Conservation (phyloP, 2,888 invertebrate genomes). For the Anarsia innoxiella region DNA sequence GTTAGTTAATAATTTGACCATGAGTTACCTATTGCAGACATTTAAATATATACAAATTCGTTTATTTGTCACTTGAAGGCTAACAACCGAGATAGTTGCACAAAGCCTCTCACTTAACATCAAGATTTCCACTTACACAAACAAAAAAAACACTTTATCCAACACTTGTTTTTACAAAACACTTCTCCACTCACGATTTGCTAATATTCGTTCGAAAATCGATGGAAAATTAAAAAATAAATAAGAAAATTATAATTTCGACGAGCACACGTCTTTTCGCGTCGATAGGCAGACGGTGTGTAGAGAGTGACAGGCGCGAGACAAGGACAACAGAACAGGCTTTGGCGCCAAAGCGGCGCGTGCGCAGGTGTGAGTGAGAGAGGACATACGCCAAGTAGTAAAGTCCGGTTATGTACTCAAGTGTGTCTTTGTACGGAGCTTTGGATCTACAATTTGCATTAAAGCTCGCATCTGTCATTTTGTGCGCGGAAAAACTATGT, state of each 20-base stretch:
- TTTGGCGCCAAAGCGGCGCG: slow-evolving; percentile 41
- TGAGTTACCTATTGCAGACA: slow-evolving; percentile 34
- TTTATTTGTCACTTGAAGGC: slow-evolving; percentile 50
- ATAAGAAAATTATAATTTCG: not conserved
- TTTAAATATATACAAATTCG: slow-evolving; percentile 53
- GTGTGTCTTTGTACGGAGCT: not conserved
- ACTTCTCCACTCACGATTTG: not conserved
- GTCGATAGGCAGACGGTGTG: slow-evolving; percentile 50
- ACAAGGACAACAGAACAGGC: slow-evolving; percentile 58
- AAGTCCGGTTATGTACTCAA: slow-evolving; percentile 71
- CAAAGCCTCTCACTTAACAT: slow-evolving; percentile 17
- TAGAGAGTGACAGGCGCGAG: slow-evolving; percentile 58
- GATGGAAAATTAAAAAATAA: not conserved
- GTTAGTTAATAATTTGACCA: slow-evolving; percentile 48
- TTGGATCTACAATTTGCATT: slow-evolving; percentile 32
- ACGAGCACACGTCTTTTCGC: slow-evolving; percentile 42
- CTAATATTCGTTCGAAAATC: not conserved
- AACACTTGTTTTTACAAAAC: not conserved
- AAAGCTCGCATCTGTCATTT: slow-evolving; percentile 14
- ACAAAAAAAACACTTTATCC: slow-evolving; percentile 27
- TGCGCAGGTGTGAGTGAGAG: slow-evolving; percentile 44
- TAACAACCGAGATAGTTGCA: slow-evolving; percentile 41
- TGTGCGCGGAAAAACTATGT: slow-evolving; percentile 1
- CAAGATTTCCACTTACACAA: slow-evolving; percentile 1
- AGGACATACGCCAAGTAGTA: too few species aligned